Conservation (phyloP, 2,113 vertebrate genomes). For the Pseudolaguvia tuberculata region DNA sequence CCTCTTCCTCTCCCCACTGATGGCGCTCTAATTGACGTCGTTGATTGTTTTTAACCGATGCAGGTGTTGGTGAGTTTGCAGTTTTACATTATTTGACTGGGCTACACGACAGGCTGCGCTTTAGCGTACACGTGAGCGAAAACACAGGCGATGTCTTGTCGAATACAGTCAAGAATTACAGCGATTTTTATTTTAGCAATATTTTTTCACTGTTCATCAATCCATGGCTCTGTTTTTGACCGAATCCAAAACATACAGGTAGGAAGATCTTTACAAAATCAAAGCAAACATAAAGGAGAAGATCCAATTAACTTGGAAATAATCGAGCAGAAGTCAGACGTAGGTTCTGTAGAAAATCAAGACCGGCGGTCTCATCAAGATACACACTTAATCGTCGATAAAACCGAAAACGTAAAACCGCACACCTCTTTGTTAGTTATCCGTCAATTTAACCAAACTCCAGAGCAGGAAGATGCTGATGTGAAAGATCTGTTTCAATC, state of each 20-base stretch:
- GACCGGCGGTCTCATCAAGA: background rate
- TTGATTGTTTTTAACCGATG: background rate
- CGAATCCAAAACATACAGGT: background rate
- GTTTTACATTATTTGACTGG: slow-evolving; percentile 29
- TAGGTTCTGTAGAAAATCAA: background rate
- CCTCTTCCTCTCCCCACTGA: background rate
- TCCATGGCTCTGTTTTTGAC: slow-evolving; percentile 37
- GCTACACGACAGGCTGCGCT: slow-evolving; percentile 22
- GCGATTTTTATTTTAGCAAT: slow-evolving; percentile 40
- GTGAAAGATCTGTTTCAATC: slow-evolving; percentile 45
- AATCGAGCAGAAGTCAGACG: background rate
- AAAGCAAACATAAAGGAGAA: background rate
- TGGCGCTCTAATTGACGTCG: slow-evolving; percentile 4
- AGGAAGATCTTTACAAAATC: background rate
- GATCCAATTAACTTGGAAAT: background rate
- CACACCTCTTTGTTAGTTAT: background rate
- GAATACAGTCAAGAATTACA: slow-evolving; percentile 31
- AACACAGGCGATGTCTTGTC: slow-evolving; percentile 57
- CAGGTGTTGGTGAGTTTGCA: background rate
- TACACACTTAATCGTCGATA: background rate
- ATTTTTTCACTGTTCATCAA: slow-evolving; percentile 19
- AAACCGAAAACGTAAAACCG: too few relatives aligned
- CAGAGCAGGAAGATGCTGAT: background rate
- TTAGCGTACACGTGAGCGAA: slow-evolving; percentile 27
- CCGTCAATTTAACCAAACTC: background rate